Evolutionary conservation across 2,113 vertebrate species (phyloP).

Genomic region (Paralichthys olivaceus): DNA sequence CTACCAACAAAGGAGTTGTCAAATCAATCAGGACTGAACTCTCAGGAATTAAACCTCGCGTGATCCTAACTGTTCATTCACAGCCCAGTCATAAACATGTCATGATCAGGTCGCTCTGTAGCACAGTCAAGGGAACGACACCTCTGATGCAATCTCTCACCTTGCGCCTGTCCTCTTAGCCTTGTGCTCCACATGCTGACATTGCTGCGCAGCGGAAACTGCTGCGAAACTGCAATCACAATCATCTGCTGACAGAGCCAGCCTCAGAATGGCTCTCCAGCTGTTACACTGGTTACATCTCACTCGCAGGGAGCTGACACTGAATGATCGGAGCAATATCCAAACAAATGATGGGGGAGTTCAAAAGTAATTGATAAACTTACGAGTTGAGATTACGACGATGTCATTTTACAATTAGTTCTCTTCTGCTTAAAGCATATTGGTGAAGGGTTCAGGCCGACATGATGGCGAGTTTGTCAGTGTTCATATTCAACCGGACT

Average conservation of each 20-base stretch:
- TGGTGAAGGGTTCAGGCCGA: neutral
- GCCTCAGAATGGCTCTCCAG: constrained; percentile 31
- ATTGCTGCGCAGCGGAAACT: neutral
- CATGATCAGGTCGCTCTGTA: neutral
- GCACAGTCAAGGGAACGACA: constrained; percentile 13
- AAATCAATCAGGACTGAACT: neutral
- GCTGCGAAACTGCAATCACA: constrained; percentile 44
- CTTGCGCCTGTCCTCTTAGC: constrained; percentile 15
- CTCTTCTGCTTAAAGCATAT: too few species aligned
- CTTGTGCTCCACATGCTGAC: neutral
- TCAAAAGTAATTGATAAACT: fast-evolving
- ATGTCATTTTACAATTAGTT: too few species aligned
- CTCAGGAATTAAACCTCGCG: neutral
- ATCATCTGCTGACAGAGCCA: constrained; percentile 52
- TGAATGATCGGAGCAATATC: neutral
- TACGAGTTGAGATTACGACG: neutral
- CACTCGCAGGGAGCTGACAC: constrained; percentile 5
- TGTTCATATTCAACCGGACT: neutral
- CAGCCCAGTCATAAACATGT: too few species aligned
- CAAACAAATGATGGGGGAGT: neutral
- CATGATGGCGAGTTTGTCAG: neutral
- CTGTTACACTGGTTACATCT: constrained; percentile 30
- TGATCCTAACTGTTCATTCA: neutral
- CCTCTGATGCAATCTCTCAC: constrained; percentile 21
- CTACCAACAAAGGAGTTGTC: neutral